Percentiles rank a stretch among this genome's conserved stretches.
Evolutionary conservation across 2,888 invertebrate species (phyloP).

Genomic region (Heliconius hortense): DNA sequence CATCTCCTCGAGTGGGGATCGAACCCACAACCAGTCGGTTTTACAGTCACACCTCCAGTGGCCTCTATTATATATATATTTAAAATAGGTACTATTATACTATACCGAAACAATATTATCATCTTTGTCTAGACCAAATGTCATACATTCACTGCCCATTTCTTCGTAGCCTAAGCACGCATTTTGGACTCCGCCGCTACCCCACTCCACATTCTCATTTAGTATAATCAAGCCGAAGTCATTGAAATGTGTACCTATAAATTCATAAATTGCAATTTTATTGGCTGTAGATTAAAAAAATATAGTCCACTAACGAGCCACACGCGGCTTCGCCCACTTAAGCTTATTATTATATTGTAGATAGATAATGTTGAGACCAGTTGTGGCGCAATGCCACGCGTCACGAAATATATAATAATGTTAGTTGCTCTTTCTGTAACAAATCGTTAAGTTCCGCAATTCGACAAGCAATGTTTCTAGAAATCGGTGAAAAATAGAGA

Average conservation of each 20-base stretch:
- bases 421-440: background rate
- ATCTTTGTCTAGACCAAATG: background rate
- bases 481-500: too few species aligned
- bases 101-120: slow-evolving; percentile 21
- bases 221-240: slow-evolving; percentile 11
- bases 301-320: background rate
- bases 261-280: background rate
- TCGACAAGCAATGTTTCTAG: background rate
- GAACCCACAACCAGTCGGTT: too few species aligned
- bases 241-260: background rate
- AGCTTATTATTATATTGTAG: too few species aligned
- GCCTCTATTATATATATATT: too few species aligned
- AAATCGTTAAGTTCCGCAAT: background rate
- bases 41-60: too few species aligned
- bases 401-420: background rate
- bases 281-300: background rate
- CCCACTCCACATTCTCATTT: background rate
- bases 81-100: background rate
- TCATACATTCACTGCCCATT: background rate
- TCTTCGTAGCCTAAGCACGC: slow-evolving; percentile 1
- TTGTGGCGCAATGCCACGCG: background rate
- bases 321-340: background rate
- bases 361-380: too few species aligned
- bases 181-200: too few species aligned
- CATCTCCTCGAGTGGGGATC: too few species aligned